Percentiles rank a stretch among this genome's conserved stretches.
phyloP scores from a whole-genome alignment of 2,888 invertebrate species.

The Carcina quercana region DNA sequence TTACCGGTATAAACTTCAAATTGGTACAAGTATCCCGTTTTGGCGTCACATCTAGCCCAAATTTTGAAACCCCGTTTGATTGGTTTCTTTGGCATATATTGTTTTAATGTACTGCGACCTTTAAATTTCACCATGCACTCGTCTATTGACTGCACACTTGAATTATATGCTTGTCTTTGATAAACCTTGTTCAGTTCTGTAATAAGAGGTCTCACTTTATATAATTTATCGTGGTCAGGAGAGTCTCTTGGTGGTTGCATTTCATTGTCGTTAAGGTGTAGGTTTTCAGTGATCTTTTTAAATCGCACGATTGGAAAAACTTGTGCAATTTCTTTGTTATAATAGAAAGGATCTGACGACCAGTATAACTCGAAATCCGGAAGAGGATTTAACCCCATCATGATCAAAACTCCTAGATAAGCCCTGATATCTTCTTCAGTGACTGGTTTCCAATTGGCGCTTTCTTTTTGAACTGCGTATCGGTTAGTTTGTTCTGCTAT shows the following conservation, averaged over 20 bases:
- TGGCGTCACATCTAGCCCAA: slow-evolving; percentile 6
- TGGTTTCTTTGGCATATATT: slow-evolving; percentile 24
- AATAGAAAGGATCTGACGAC: slow-evolving; percentile 23
- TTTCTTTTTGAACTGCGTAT: slow-evolving; percentile 4
- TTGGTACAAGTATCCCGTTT: slow-evolving; percentile 20
- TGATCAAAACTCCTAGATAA: slow-evolving; percentile 25
- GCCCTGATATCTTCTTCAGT: slow-evolving; percentile 22
- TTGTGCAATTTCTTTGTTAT: slow-evolving; percentile 22
- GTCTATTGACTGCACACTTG: slow-evolving; percentile 15
- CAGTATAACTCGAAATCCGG: slow-evolving; percentile 15
- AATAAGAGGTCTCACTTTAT: slow-evolving; percentile 20
- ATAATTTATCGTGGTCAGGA: slow-evolving; percentile 13
- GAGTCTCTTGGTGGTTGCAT: slow-evolving; percentile 19
- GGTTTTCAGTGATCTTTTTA: slow-evolving; percentile 24
- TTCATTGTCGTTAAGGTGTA: slow-evolving; percentile 21
- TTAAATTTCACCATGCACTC: slow-evolving; percentile 26
- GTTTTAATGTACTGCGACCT: slow-evolving; percentile 19
- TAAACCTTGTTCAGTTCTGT: slow-evolving; percentile 19
- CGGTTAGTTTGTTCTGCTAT: slow-evolving; percentile 6
- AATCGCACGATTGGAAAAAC: slow-evolving; percentile 23
- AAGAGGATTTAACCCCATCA: slow-evolving; percentile 29
- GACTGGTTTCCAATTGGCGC: slow-evolving; percentile 20
- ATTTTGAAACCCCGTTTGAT: slow-evolving; percentile 11
- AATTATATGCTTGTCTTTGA: slow-evolving; percentile 16
- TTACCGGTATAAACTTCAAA: slow-evolving; percentile 20